These are phyloP conservation scores for Coremacera marginata DNA, from an alignment of 2,888 invertebrate species.

Conservation along the genomic window DNA sequence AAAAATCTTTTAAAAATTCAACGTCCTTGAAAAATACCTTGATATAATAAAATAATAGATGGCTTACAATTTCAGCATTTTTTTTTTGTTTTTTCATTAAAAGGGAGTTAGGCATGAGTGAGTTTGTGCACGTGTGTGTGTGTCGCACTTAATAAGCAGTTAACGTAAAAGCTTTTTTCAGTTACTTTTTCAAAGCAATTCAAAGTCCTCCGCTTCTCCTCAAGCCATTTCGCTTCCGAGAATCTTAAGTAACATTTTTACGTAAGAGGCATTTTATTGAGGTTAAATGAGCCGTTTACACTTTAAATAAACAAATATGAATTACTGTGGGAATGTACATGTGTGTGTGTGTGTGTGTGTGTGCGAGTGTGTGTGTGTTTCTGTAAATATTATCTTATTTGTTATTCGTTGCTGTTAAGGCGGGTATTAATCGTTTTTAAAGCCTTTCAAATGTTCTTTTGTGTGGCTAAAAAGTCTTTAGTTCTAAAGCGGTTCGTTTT, in stretches of 20 bases:
- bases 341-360: background rate
- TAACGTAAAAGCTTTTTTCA: no score
- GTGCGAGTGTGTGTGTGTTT: background rate
- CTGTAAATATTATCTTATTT: background rate
- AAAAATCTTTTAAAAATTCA: no score
- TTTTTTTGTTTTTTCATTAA: background rate
- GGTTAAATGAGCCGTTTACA: slow-evolving; percentile 10
- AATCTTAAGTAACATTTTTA: background rate
- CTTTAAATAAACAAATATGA: background rate
- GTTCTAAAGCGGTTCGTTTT: background rate
- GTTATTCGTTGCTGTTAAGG: background rate
- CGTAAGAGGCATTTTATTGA: background rate
- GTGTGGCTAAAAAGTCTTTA: background rate
- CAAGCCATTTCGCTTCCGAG: background rate
- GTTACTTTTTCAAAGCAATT: background rate
- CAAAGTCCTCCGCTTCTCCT: background rate
- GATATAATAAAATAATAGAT: no score
- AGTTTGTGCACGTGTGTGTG: no score
- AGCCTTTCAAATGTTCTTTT: slow-evolving; percentile 21
- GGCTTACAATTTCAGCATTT: background rate
- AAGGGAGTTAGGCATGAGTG: background rate
- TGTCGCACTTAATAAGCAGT: no score
- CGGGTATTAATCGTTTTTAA: slow-evolving; percentile 21
- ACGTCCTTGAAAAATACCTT: no score
- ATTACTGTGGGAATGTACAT: background rate